Percentiles rank a stretch among this genome's conserved stretches.
phyloP scores from a whole-genome alignment of 2,113 vertebrate genomes.

The Aspidoscelis tigris region DNA sequence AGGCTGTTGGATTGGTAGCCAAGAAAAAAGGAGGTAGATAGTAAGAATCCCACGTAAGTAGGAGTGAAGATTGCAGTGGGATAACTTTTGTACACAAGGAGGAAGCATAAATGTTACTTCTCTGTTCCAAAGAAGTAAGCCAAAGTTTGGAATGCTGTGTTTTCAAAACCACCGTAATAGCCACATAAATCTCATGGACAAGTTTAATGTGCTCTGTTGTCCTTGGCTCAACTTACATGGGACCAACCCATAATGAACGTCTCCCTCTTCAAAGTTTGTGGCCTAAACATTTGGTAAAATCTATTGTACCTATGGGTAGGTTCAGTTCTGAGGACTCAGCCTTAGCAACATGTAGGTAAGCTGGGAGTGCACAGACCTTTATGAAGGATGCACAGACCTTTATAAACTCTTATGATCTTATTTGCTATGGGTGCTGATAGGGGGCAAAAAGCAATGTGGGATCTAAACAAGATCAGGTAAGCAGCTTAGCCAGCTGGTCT shows the following conservation, averaged over 20 bases:
- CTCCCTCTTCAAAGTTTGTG: background rate
- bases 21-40: too few species aligned
- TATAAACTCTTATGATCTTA: too few species aligned
- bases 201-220: conserved; percentile 1
- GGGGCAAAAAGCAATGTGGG: too few species aligned
- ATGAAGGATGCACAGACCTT: too few species aligned
- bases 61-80: background rate
- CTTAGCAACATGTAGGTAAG: background rate
- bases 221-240: background rate
- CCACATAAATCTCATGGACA: background rate
- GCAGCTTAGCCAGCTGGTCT: too few species aligned
- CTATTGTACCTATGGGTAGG: background rate
- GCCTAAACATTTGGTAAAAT: background rate
- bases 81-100: background rate
- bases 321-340: background rate
- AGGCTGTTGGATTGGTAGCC: too few species aligned
- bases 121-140: too few species aligned
- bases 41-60: too few species aligned
- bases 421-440: too few species aligned
- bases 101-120: background rate
- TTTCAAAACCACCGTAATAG: background rate
- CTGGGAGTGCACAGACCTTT: background rate
- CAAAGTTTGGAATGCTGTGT: background rate
- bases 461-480: too few species aligned
- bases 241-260: background rate